Percentiles rank a stretch among this genome's conserved stretches.
phyloP scores from a whole-genome alignment of 1,140 invertebrate genomes.

The Helicoverpa armigera region DNA sequence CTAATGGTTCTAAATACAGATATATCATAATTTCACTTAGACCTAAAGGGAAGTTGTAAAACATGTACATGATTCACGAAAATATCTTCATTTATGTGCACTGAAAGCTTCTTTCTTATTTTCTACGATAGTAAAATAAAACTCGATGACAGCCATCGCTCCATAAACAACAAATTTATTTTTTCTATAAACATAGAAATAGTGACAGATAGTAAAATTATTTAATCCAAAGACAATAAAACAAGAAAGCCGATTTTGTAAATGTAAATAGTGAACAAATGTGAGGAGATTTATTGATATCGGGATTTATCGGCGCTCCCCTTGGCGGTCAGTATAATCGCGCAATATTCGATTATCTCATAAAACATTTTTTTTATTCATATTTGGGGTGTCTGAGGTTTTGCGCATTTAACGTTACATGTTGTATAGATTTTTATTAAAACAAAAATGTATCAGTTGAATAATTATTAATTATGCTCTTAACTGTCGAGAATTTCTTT shows the following conservation, averaged over 20 bases:
- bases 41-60: conserved; percentile 82
- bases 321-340: no score
- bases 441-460: no score
- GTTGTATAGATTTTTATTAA: no score
- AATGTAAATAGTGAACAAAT: no score
- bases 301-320: no score
- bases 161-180: conserved; percentile 71
- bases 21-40: conserved; percentile 79
- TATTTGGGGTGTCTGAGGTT: no score
- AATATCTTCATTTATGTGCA: conserved; percentile 82
- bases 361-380: no score
- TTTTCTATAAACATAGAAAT: conserved; percentile 42
- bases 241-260: neutral
- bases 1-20: conserved; percentile 76
- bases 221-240: conserved; percentile 25
- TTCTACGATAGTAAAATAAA: conserved; percentile 83
- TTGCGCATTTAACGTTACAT: no score
- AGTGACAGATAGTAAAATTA: conserved; percentile 14
- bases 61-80: conserved; percentile 86
- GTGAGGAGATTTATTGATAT: no score
- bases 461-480: no score
- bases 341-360: no score
- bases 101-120: conserved; percentile 79
- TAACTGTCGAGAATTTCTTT: no score
- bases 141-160: conserved; percentile 84